A percentile compares a stretch with the other conserved stretches of the same genome.
phyloP scores from a whole-genome alignment of 2,113 vertebrate species.

The Campylomormyrus tamandua region DNA sequence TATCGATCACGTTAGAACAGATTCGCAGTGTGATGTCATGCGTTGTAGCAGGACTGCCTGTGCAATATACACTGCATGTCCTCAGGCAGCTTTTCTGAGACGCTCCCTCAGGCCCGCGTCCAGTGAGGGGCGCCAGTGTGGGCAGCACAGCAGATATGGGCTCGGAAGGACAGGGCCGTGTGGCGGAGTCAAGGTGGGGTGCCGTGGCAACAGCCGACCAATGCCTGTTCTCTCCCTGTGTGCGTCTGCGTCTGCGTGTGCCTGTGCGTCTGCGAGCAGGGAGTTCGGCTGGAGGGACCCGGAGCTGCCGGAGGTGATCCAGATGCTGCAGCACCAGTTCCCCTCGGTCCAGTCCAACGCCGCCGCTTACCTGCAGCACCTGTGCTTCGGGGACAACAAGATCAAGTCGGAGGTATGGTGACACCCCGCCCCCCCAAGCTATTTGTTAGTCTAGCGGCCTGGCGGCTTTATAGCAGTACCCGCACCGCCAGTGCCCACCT shows the following conservation, averaged over 20 bases:
- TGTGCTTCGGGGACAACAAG: slow-evolving; percentile 99
- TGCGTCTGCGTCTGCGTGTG: not conserved
- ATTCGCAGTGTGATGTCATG: not conserved
- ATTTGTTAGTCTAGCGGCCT: not conserved
- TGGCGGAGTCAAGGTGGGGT: not conserved
- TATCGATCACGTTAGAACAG: not conserved
- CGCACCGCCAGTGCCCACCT: not conserved
- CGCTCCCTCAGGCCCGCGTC: not conserved
- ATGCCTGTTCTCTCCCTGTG: not conserved
- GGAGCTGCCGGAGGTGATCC: slow-evolving; percentile 96
- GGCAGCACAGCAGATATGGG: not conserved
- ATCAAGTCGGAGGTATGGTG: slow-evolving; percentile 92
- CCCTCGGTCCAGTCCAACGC: slow-evolving; percentile 98
- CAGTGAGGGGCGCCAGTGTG: not conserved
- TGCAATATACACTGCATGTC: not conserved
- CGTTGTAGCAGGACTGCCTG: not conserved
- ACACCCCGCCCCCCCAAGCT: not conserved
- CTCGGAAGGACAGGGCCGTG: not conserved
- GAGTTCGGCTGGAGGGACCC: slow-evolving; percentile 99
- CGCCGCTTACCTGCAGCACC: slow-evolving; percentile 94
- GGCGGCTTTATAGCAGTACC: not conserved
- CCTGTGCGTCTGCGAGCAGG: slow-evolving; percentile 48
- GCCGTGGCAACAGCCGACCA: not conserved
- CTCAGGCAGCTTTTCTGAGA: not conserved
- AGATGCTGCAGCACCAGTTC: slow-evolving; percentile 98